Percentiles rank a stretch among this genome's conserved stretches.
phyloP scores from a whole-genome alignment of 2,797 vertebrate species.

The Esox lucius region DNA sequence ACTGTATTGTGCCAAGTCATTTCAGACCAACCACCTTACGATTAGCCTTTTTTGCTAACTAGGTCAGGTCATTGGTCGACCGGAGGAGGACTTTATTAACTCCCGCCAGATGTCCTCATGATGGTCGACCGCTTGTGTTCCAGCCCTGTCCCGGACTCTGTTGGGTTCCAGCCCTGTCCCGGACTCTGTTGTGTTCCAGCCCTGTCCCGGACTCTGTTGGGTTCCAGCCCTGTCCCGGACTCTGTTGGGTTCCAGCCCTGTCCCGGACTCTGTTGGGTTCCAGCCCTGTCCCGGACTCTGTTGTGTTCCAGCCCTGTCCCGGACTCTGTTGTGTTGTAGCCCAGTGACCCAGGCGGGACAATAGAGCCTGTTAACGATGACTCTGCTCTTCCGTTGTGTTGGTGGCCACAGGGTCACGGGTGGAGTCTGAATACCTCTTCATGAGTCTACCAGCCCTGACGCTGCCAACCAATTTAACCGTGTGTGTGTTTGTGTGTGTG shows the following conservation, averaged over 20 bases:
- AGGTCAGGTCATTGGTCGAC: too few relatives aligned
- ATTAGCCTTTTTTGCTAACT: too few relatives aligned
- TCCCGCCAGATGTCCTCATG: too few relatives aligned
- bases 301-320: slow-evolving; percentile 1
- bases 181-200: slow-evolving; percentile 62
- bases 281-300: too few relatives aligned
- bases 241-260: too few relatives aligned
- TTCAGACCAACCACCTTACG: too few relatives aligned
- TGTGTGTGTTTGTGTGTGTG: slow-evolving; percentile 1
- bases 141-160: slow-evolving; percentile 18
- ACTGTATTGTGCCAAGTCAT: too few relatives aligned
- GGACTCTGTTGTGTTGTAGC: slow-evolving; percentile 39
- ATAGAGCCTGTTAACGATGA: slow-evolving; percentile 65
- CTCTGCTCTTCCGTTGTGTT: slow-evolving; percentile 68
- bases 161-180: slow-evolving; percentile 53
- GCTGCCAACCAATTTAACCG: background rate
- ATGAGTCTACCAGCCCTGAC: background rate
- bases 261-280: too few relatives aligned
- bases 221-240: too few relatives aligned
- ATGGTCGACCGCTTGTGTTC: background rate
- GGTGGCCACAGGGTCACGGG: background rate
- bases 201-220: slow-evolving; percentile 67
- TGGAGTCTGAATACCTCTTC: background rate
- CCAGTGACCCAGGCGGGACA: slow-evolving; percentile 60
- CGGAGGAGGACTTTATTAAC: background rate